phyloP scores from a whole-genome alignment of 2,888 invertebrate genomes.

The Limnephilus marmoratus region DNA sequence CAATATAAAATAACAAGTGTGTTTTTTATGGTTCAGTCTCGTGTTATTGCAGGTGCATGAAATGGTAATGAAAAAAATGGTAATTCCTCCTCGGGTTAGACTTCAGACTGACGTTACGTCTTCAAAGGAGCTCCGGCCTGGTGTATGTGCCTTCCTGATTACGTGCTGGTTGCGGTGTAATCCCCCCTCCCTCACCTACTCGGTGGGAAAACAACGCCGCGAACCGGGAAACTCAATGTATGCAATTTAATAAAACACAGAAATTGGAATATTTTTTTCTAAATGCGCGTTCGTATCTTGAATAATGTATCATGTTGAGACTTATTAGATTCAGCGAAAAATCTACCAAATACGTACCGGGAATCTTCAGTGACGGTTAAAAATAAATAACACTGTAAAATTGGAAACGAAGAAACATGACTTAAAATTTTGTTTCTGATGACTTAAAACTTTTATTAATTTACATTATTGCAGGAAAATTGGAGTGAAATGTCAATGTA shows the following conservation, averaged over 20 bases:
- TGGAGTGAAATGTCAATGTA: too few relatives aligned
- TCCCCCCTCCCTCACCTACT: background rate
- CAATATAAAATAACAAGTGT: constrained; percentile 16
- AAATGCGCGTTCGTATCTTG: background rate
- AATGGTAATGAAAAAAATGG: constrained; percentile 58
- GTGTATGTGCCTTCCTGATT: background rate
- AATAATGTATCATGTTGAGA: background rate
- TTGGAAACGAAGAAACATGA: too few relatives aligned
- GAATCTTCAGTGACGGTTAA: background rate
- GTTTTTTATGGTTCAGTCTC: constrained; percentile 47
- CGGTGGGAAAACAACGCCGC: background rate
- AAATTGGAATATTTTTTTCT: background rate
- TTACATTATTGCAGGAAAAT: too few relatives aligned
- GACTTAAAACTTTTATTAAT: too few relatives aligned
- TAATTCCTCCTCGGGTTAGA: constrained; percentile 41
- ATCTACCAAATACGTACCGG: too few relatives aligned
- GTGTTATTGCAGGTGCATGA: constrained; percentile 58
- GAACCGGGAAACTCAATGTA: background rate
- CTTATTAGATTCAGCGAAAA: background rate
- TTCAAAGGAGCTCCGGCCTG: constrained; percentile 11
- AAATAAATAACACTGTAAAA: too few relatives aligned
- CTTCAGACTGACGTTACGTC: constrained; percentile 26
- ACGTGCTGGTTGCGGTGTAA: background rate
- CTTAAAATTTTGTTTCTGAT: too few relatives aligned
- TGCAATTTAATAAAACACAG: background rate